Evolutionary conservation across 2,888 invertebrate species (phyloP), one percentile per base, ranked within the genome.

Genomic region (Rotaria socialis): DNA sequence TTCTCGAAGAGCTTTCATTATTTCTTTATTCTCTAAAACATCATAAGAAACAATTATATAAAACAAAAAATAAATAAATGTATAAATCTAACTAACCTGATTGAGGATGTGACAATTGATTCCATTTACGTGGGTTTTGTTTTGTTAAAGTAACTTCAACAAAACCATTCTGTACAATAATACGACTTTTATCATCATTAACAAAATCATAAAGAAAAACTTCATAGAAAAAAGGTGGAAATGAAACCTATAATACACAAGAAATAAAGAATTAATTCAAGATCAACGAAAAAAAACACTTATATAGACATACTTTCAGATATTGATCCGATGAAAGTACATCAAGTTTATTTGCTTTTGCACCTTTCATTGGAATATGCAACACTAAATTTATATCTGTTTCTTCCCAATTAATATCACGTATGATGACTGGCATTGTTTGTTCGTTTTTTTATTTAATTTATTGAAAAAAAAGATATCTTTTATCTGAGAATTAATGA

Each of bases 341-440:
- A 90, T 95, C 94, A 0, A 94, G 93, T 90, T 94, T 94, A 86
- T 93, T 93, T 52, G 92, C 92, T 88, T 92, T 92, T 0, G 93
- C 92, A 11, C 93, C 93, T 89, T 93, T 93, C 85, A 94, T 89
- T 10, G 94, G 94, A 52, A 95, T 93, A 88, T 92, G 92, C 86
- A 95, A 92, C 87, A 93, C 93, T 16, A 95, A 89, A 60, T 91
- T 91, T 67, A 92, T 92, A 24, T 92, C 91, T 2, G 94, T 94
- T 92, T 95, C 94, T 67, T 93, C 93, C 95, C 95, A 95, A 60
- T 93, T 93, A 89, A 92, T 94, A 92, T 95, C 94, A 92, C 94
- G 94, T 1, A 95, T 92, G 88, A 94, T 87, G 35, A 91, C 89
- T 52, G 91, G 91, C 91, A 91, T 91, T 74, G 58, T 87, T 22